These are phyloP conservation scores for Nudaria mundana DNA, from an alignment of 2,888 invertebrate genomes.

Conservation along the genomic window DNA sequence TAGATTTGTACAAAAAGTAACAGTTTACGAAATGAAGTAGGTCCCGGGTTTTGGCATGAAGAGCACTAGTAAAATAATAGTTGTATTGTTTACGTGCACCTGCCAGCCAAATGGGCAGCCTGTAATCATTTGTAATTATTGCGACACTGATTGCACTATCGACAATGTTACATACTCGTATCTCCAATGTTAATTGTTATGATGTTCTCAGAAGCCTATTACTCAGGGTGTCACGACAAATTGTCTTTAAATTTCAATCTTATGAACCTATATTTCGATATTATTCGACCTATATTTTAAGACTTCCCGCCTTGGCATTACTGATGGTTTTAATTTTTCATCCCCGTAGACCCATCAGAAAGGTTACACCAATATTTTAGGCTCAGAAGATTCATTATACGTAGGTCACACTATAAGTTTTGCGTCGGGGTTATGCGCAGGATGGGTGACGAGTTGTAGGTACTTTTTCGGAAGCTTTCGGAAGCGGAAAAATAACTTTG, in stretches of 20 bases:
- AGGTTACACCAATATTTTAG: too few species aligned
- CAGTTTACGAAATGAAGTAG: slow-evolving; percentile 27
- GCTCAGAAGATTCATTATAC: too few species aligned
- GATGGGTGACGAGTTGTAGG: too few species aligned
- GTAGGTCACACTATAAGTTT: too few species aligned
- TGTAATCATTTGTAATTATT: slow-evolving; percentile 21
- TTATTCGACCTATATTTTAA: too few species aligned
- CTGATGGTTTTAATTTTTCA: too few species aligned
- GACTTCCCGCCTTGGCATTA: too few species aligned
- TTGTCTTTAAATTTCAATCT: slow-evolving; percentile 5
- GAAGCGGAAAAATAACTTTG: too few species aligned
- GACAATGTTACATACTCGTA: slow-evolving; percentile 18
- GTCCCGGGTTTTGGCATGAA: slow-evolving; percentile 29
- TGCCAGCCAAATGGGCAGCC: slow-evolving; percentile 30
- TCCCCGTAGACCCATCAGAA: too few species aligned
- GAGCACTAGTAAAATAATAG: slow-evolving; percentile 21
- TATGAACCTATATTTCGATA: background rate
- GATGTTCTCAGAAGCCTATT: background rate
- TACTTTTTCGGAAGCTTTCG: too few species aligned
- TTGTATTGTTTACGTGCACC: slow-evolving; percentile 31
- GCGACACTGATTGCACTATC: slow-evolving; percentile 26
- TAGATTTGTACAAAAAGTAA: slow-evolving; percentile 2
- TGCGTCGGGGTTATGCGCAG: too few species aligned
- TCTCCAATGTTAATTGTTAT: slow-evolving; percentile 18
- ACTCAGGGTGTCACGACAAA: background rate